Percentiles rank a stretch among this genome's conserved stretches.
These are phyloP conservation scores for Schrankia costaestrigalis DNA, from an alignment of 2,888 invertebrate genomes.

Conservation along the genomic window DNA sequence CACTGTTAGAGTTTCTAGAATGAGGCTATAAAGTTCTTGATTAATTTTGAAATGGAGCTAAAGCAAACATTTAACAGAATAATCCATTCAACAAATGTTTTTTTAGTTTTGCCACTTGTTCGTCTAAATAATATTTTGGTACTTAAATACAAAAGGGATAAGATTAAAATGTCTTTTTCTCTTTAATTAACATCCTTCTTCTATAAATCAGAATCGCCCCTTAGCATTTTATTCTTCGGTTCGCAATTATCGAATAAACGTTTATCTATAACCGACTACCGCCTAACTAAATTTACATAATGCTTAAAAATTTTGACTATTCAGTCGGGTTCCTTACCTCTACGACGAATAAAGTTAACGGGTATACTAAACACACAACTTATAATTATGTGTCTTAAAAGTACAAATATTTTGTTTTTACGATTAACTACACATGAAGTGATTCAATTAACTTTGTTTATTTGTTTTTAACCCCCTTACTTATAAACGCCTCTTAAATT, in stretches of 20 bases:
- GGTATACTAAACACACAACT: constrained; percentile 33
- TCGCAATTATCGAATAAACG: constrained; percentile 39
- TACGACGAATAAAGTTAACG: constrained; percentile 45
- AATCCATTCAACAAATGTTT: too few relatives aligned
- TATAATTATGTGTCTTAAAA: constrained; percentile 23
- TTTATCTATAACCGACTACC: constrained; percentile 51
- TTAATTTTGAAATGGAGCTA: too few relatives aligned
- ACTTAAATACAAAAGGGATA: constrained; percentile 15
- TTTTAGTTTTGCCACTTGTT: constrained; percentile 21
- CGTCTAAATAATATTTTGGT: constrained; percentile 14
- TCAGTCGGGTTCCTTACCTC: constrained; percentile 76
- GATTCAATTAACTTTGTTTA: constrained; percentile 2
- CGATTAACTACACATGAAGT: constrained; percentile 7
- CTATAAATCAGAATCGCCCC: constrained; percentile 16
- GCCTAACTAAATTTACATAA: constrained; percentile 59
- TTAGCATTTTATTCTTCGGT: constrained; percentile 18
- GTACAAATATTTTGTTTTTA: constrained; percentile 13
- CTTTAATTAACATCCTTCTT: too few relatives aligned
- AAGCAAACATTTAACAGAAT: too few relatives aligned
- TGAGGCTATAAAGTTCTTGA: too few relatives aligned
- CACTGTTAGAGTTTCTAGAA: too few relatives aligned
- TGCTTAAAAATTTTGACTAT: constrained; percentile 77
- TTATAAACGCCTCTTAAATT: too few relatives aligned
- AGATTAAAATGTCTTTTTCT: too few relatives aligned
- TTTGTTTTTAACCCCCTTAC: too few relatives aligned